Conservation (phyloP, 1,140 invertebrate genomes). For the Lepidostoma basale region DNA sequence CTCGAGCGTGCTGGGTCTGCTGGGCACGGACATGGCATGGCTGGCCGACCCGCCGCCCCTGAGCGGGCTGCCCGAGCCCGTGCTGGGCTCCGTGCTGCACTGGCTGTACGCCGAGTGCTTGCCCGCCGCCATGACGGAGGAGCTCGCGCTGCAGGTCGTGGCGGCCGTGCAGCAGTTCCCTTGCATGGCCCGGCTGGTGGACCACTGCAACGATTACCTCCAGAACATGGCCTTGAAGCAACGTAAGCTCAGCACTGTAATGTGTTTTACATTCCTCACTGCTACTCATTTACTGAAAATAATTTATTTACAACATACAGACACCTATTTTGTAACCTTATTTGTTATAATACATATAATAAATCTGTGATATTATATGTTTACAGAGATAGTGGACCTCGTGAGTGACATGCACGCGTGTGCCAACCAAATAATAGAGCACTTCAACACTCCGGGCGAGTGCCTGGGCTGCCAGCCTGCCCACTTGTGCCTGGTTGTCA, state of each 20-base stretch:
- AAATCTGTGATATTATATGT: no score
- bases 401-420: slow-evolving; percentile 65
- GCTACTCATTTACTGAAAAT: no score
- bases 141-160: slow-evolving; percentile 60
- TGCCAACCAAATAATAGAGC: slow-evolving; percentile 62
- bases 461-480: slow-evolving; percentile 53
- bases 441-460: slow-evolving; percentile 51
- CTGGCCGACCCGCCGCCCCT: slow-evolving; percentile 56
- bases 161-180: slow-evolving; percentile 53
- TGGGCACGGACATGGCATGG: slow-evolving; percentile 62
- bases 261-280: no score
- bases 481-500: slow-evolving; percentile 64
- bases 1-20: slow-evolving; percentile 61
- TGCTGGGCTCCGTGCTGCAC: slow-evolving; percentile 63
- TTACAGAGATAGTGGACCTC: slow-evolving; percentile 64
- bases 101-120: slow-evolving; percentile 67
- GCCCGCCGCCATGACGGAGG: slow-evolving; percentile 61
- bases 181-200: slow-evolving; percentile 59
- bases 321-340: no score
- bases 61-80: slow-evolving; percentile 59
- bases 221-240: slow-evolving; percentile 65
- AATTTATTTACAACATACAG: no score
- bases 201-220: slow-evolving; percentile 63
- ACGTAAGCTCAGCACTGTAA: slow-evolving; percentile 54
- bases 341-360: no score